Evolutionary conservation across 2,113 vertebrate genomes (phyloP), one percentile per base, ranked within the genome.

Genomic region (Hystrix brachyura): DNA sequence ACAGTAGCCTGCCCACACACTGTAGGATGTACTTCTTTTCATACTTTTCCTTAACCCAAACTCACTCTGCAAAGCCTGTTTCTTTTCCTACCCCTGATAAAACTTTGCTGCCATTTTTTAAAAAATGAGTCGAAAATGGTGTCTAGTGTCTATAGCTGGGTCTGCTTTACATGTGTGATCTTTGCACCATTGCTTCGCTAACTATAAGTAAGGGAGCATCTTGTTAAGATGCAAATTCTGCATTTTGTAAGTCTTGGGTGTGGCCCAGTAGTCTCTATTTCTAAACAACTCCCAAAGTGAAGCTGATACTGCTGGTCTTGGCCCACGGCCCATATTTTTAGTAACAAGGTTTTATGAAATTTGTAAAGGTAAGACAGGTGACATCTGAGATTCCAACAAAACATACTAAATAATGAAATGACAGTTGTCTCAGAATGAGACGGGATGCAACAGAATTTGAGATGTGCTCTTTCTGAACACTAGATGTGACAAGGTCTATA

Each of bases 301-400:
- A 95, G 23, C 32, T 95, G 2, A 34, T 46, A 17, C 7, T 67
- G 2, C 48, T 88, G 65, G 11, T 93, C 60, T 67, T 92, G 64
- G 59, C 46, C 29, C 43, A 51, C 60, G 46, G 32, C 32, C 79
- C 32, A 53, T 43, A 93, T 57, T 87, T 94, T 95, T 29, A 94
- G 23, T 82, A 64, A 79, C 43, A 89, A 74, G 34, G 7, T 79
- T 97, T 96, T 94, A 85, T 86, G 90, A 96, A 79, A 89, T 82
- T 12, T 64, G 17, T 71, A 7, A 91, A 93, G 9, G 80, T 80
- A 71, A 95, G 18, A 72, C 27, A 95, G 59, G 71, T 2, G 65
- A 34, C 21, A 95, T 85, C 53, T 94, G 82, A 97, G 38, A 65
- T 5, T 94, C 46, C 91, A 94, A 89, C 14, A 53, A 87, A 86